Base-by-base conservation (phyloP, 2,113 vertebrate species). In the Syngnathoides biaculeatus region DNA sequence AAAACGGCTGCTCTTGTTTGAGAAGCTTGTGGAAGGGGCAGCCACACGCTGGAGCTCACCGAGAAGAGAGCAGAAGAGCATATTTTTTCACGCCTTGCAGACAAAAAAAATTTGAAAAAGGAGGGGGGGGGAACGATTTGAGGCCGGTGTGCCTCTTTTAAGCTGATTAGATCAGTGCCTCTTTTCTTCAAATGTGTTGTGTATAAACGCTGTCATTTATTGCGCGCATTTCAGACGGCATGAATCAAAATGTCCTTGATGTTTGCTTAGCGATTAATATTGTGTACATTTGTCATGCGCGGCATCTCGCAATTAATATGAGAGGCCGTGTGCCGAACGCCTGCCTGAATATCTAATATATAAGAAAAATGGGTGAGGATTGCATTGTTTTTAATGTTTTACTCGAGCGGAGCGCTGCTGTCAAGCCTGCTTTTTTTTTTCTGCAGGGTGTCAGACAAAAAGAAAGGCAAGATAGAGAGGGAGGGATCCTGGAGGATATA, bases 371-470 rank as follows among this genome's bases (percentile, higher is more conserved):
- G 78, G 85, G 82, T 71, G 78, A 89, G 89, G 87, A 89, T 79
- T 84, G 89, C 84, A 88, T 90, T 84, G 86, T 90, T 91, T 90
- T 87, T 88, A 82, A 91, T 89, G 85, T 90, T 91, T 91, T 87
- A 85, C 89, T 91, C 79, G 86, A 90, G 89, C 85, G 82, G 88
- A 89, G 88, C 88, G 83, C 77, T 84, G 89, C 89, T 91, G 88
- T 90, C 89, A 90, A 81, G 81, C 87, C 85, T 78, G 84, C 74
- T 24, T 78, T 83, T 74, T 88, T 87, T 90, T 91, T 91, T 86
- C 26, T 62, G 14, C 84, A 82, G 84, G 74, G 80, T 90, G 88
- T 89, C 89, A 92, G 88, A 91, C 88, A 90, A 90, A 91, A 92
- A 92, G 81, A 90, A 80, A 83, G 79, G 84, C 84, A 84, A 80